phyloP scores from a whole-genome alignment of 1,140 invertebrate species.

The Drosophila yakuba region DNA sequence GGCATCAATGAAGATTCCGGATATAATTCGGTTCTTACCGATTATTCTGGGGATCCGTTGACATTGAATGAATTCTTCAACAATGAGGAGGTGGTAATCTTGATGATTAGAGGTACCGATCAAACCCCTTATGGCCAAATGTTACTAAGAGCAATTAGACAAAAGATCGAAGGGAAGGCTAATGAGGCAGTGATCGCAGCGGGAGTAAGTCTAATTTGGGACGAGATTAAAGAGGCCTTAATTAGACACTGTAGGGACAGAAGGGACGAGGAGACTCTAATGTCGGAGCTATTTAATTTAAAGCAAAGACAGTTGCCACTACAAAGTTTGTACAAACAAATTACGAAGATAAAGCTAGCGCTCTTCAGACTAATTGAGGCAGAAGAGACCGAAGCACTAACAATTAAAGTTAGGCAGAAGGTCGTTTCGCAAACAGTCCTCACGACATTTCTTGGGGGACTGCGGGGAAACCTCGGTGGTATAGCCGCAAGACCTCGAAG shows the following conservation, averaged over 20 bases:
- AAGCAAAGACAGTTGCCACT: background rate
- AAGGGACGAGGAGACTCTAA: background rate
- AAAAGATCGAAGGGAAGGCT: too few species aligned
- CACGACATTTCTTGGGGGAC: background rate
- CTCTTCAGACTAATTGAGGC: background rate
- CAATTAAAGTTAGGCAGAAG: slow-evolving; percentile 1
- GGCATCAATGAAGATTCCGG: too few species aligned
- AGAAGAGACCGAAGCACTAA: background rate
- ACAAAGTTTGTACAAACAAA: background rate
- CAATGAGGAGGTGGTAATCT: too few species aligned
- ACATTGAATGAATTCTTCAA: too few species aligned
- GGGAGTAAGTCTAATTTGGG: background rate
- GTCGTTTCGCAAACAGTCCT: background rate
- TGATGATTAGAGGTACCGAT: too few species aligned
- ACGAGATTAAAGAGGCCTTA: background rate
- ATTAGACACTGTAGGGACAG: background rate
- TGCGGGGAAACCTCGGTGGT: background rate
- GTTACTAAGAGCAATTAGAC: too few species aligned
- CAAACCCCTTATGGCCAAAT: too few species aligned
- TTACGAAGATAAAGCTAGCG: background rate
- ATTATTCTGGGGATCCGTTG: too few species aligned
- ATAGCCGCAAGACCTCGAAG: background rate
- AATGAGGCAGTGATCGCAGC: background rate
- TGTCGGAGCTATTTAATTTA: background rate
- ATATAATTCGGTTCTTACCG: too few species aligned